A percentile compares a stretch with the other conserved stretches of the same genome.
Evolutionary conservation across 2,113 vertebrate genomes (phyloP).

Genomic region (Cyrtonyx montezumae): DNA sequence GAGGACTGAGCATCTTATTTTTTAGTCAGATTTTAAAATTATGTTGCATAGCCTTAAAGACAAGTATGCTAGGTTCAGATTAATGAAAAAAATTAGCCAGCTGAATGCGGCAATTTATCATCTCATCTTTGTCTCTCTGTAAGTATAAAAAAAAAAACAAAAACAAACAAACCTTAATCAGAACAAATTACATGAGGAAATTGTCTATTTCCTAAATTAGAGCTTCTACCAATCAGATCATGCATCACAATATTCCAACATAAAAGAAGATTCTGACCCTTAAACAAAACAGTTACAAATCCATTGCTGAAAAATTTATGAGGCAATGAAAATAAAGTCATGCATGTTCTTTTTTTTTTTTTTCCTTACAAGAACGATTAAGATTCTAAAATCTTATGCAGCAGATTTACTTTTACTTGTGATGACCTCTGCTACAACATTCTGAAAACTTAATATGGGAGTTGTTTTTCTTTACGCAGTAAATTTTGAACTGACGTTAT

Average conservation of each 20-base stretch:
- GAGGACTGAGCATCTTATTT: neutral
- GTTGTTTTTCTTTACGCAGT: neutral
- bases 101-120: neutral
- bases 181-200: neutral
- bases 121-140: neutral
- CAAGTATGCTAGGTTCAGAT: neutral
- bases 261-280: neutral
- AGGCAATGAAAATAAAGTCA: neutral
- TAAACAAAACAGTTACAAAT: neutral
- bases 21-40: neutral
- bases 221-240: neutral
- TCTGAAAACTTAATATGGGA: neutral
- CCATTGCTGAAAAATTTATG: neutral
- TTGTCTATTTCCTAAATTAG: neutral
- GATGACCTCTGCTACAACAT: neutral
- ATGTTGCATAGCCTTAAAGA: neutral
- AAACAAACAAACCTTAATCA: neutral
- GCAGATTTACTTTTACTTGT: neutral
- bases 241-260: neutral
- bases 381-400: neutral
- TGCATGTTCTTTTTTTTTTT: neutral
- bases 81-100: neutral
- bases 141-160: neutral
- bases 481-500: neutral
- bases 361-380: neutral